phyloP scores from a whole-genome alignment of 2,113 vertebrate genomes.

The Miniopterus natalensis region DNA sequence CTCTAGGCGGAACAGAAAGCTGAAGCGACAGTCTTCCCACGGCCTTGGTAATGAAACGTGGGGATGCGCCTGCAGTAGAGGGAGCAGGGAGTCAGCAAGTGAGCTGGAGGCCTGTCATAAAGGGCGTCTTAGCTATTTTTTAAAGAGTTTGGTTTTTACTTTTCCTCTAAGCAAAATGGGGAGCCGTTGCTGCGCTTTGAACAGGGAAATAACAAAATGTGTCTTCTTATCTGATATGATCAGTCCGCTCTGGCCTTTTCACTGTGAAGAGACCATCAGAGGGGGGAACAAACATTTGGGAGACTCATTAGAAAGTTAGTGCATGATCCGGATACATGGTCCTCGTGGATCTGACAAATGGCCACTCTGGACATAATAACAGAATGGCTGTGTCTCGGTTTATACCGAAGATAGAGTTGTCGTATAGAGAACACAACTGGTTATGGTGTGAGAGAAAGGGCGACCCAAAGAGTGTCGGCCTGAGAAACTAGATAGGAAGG shows the following conservation, averaged over 20 bases:
- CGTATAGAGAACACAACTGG: background rate
- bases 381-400: background rate
- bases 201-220: background rate
- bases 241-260: background rate
- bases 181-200: background rate
- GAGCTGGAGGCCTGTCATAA: background rate
- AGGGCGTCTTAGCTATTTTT: background rate
- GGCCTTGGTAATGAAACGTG: background rate
- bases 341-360: background rate
- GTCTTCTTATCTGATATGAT: background rate
- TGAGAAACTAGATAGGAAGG: background rate
- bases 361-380: background rate
- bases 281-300: background rate
- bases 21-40: background rate
- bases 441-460: background rate
- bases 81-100: background rate
- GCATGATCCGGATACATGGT: background rate
- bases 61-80: background rate
- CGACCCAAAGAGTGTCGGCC: background rate
- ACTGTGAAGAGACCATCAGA: background rate
- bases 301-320: background rate
- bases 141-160: background rate
- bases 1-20: background rate
- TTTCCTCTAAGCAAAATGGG: background rate
- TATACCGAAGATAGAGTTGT: background rate